Evolutionary conservation across 2,797 vertebrate genomes (phyloP), one percentile per base, ranked within the genome.

Genomic region (Chiloscyllium punctatum): DNA sequence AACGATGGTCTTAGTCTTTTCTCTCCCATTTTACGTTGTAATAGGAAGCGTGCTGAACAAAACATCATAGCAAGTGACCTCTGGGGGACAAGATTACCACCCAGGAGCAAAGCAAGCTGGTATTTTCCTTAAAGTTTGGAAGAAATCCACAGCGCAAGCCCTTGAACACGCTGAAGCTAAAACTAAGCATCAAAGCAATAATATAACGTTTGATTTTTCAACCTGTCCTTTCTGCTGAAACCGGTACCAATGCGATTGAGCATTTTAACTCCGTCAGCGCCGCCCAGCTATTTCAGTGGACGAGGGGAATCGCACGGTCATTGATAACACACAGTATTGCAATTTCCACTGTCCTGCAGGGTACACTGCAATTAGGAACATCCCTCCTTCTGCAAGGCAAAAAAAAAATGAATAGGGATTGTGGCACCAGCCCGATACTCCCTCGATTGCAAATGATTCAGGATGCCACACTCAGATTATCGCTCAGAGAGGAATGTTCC

Each of bases 11-110:
- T 96, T 96, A 97, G 57, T 51, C 57, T 95, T 16, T 96, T 95
- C 96, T 96, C 97, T 96, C 96, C 95, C 96, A 98, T 97, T 97
- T 98, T 97, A 96, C 96, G 97, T 97, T 97, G 97, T 66, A 69
- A 8, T 21, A 42, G 11, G 62, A 6, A 69, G 90, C 66, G 42
- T 18, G 8, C 13, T 69, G 69, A 92, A 69, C 42, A 66, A 42
- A 23, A 69, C 37, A 92, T 68, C 66, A 92, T 11, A 53, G 25
- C 16, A 51, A 94, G 33, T 74, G 42, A 42, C 9, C 48, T 53
- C 21, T 53, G 94, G 51, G 69, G 48, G 42, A 71, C 25, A 94
- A 53, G 74, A 74, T 94, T 74, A 74, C 37, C 69, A 33, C 71
- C 30, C 30, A 74, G 72, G 42, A 74, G 42, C 53, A 53, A 74